These are phyloP conservation scores for Alviniconcha marisindica DNA, from an alignment of 1,140 invertebrate species.

Conservation along the genomic window DNA sequence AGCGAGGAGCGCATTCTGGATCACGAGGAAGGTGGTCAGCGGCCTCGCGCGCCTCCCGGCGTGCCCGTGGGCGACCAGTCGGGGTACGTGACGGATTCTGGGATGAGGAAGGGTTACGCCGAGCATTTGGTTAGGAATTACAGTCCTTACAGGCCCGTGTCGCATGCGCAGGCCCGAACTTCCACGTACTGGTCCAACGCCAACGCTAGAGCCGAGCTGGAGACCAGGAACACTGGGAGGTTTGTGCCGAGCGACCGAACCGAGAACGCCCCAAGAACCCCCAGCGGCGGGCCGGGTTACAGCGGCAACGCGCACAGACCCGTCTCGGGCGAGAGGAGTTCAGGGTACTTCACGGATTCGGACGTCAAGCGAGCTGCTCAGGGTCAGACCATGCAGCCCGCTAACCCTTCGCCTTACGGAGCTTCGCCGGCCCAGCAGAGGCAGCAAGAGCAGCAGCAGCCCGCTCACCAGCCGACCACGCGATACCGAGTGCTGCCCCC, in stretches of 20 bases:
- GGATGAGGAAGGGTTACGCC: neutral
- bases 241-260: neutral
- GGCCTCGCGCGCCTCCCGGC: neutral
- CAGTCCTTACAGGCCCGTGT: neutral
- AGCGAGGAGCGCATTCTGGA: conserved; percentile 54
- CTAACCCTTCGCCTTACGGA: conserved; percentile 1
- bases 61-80: neutral
- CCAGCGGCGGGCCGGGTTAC: neutral
- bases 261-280: neutral
- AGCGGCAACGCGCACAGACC: neutral
- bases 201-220: neutral
- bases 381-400: neutral
- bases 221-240: neutral
- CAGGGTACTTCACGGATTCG: conserved; percentile 16
- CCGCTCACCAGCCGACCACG: neutral
- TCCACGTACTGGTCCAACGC: neutral
- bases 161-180: neutral
- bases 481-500: conserved; percentile 35
- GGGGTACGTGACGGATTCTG: conserved; percentile 47
- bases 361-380: neutral
- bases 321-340: conserved; percentile 18
- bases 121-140: neutral
- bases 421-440: conserved; percentile 18
- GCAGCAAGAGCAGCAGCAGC: neutral
- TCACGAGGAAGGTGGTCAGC: neutral